These are phyloP conservation scores for Hydrozoanthus tunicans DNA, from an alignment of 64 coral and sea anemone species.

Conservation along the genomic window DNA sequence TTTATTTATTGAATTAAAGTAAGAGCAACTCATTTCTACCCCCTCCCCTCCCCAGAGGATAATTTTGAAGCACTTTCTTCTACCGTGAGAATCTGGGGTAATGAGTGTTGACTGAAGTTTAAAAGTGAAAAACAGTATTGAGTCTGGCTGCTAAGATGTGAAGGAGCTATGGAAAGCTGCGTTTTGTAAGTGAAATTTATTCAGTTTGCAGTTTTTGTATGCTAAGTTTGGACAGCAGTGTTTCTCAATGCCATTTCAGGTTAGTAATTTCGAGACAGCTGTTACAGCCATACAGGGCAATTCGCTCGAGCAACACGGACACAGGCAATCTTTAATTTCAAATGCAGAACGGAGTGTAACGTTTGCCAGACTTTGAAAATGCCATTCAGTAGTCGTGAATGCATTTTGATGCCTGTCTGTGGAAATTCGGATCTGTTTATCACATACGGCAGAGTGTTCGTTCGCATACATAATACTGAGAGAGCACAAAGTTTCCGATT, in stretches of 20 bases:
- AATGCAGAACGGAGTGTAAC: not conserved
- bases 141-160: not conserved
- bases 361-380: not conserved
- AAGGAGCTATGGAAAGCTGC: not conserved
- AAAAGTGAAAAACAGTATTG: not conserved
- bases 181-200: not conserved
- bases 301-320: not conserved
- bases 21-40: not conserved
- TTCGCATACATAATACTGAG: not conserved
- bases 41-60: not conserved
- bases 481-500: not conserved
- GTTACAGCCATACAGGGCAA: not conserved
- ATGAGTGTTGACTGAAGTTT: not conserved
- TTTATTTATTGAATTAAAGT: not conserved
- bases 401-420: not conserved
- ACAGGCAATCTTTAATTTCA: not conserved
- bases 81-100: not conserved
- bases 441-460: not conserved
- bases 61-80: not conserved
- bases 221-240: not conserved
- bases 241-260: not conserved
- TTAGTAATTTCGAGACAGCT: not conserved
- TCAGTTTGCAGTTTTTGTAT: not conserved
- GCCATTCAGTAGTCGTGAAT: not conserved
- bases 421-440: not conserved